Conservation (phyloP, 2,888 invertebrate species). For the Pomacea canaliculata region DNA sequence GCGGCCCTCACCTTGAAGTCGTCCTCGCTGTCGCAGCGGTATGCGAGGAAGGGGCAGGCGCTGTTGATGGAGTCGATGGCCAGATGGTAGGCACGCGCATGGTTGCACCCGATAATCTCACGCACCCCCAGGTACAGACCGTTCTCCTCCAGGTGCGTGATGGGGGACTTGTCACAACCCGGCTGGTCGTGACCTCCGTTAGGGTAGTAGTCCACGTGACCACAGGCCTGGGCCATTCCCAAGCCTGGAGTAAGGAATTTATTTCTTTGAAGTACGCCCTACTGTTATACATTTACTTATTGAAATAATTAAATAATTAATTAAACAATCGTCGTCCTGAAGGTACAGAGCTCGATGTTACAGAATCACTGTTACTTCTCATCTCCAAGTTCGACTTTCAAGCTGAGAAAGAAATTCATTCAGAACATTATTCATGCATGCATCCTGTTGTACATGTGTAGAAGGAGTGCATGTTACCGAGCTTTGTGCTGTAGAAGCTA, state of each 20-base stretch:
- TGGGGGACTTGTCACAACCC: constrained; percentile 43
- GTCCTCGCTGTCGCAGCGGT: constrained; percentile 84
- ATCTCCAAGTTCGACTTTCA: too few species aligned
- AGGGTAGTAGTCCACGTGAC: constrained; percentile 58
- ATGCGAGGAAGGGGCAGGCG: constrained; percentile 82
- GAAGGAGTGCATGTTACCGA: neutral
- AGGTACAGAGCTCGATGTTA: too few species aligned
- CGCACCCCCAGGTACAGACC: constrained; percentile 71
- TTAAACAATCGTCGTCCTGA: too few species aligned
- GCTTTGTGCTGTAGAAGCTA: constrained; percentile 22
- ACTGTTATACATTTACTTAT: too few species aligned
- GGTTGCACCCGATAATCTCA: constrained; percentile 86
- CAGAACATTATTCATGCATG: too few species aligned
- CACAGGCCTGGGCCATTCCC: constrained; percentile 49
- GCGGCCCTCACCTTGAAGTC: constrained; percentile 76
- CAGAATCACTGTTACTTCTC: too few species aligned
- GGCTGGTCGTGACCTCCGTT: constrained; percentile 58
- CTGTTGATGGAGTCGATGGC: constrained; percentile 87
- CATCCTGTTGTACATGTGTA: too few species aligned
- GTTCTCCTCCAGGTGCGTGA: constrained; percentile 29
- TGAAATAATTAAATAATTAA: too few species aligned
- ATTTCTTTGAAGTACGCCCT: too few species aligned
- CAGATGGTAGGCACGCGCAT: constrained; percentile 85
- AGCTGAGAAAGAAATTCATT: too few species aligned
- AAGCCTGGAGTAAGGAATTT: constrained; percentile 39